phyloP scores from a whole-genome alignment of 2,888 invertebrate genomes.

The Venusia cambrica region DNA sequence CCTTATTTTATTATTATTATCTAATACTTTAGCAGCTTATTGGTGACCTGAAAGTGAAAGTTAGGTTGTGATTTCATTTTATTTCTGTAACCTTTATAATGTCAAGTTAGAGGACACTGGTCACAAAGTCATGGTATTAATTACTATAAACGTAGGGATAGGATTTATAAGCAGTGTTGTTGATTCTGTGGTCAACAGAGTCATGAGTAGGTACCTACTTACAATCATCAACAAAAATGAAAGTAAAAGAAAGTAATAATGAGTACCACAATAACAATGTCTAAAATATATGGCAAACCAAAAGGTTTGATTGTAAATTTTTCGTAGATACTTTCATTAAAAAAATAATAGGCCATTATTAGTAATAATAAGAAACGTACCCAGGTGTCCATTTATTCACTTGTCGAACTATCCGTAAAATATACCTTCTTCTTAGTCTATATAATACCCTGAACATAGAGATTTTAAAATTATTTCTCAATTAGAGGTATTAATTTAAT shows the following conservation, averaged over 20 bases:
- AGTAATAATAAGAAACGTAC: slow-evolving; percentile 59
- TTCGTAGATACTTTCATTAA: slow-evolving; percentile 8
- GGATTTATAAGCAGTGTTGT: too few relatives aligned
- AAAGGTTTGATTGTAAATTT: not conserved
- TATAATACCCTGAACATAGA: slow-evolving; percentile 1
- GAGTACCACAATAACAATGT: too few relatives aligned
- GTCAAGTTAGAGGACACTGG: slow-evolving; percentile 52
- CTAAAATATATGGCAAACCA: too few relatives aligned
- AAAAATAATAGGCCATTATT: slow-evolving; percentile 45
- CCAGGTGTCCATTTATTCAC: slow-evolving; percentile 42
- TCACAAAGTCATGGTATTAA: slow-evolving; percentile 36
- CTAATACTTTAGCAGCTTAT: slow-evolving; percentile 40
- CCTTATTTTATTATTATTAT: slow-evolving; percentile 16
- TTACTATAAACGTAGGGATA: too few relatives aligned
- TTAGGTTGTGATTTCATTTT: slow-evolving; percentile 19
- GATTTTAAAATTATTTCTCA: slow-evolving; percentile 9
- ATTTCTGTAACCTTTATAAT: slow-evolving; percentile 44
- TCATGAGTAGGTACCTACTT: slow-evolving; percentile 9
- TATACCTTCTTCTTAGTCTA: slow-evolving; percentile 8
- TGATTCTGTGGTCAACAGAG: slow-evolving; percentile 5
- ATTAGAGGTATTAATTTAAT: slow-evolving; percentile 12
- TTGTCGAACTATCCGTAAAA: slow-evolving; percentile 25
- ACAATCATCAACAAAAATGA: slow-evolving; percentile 14
- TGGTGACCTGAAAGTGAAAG: slow-evolving; percentile 60
- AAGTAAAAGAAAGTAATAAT: slow-evolving; percentile 21